These are phyloP conservation scores for Amphimallon solstitiale DNA, from an alignment of 2,888 invertebrate genomes.

Conservation along the genomic window DNA sequence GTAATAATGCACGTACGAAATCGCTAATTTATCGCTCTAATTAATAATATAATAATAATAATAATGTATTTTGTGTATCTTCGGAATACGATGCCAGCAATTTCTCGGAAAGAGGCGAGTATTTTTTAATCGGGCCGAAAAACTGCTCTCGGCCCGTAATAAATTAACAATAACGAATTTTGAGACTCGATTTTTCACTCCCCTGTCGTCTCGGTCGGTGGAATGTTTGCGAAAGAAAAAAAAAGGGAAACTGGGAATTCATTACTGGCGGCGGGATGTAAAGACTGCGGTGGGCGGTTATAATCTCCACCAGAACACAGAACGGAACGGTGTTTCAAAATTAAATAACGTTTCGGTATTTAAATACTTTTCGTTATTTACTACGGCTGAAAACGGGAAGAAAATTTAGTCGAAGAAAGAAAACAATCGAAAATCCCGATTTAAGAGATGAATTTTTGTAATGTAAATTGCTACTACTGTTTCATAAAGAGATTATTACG, in stretches of 20 bases:
- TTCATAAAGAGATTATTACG: no score
- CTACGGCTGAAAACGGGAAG: neutral
- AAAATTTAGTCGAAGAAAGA: neutral
- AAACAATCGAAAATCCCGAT: no score
- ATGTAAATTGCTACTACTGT: no score
- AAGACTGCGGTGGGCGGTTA: neutral
- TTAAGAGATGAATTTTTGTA: no score
- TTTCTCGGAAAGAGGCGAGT: neutral
- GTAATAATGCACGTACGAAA: constrained; percentile 22
- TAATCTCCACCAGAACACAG: neutral
- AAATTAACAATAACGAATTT: constrained; percentile 9
- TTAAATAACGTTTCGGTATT: constrained; percentile 4
- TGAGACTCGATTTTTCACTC: neutral
- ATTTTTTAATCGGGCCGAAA: constrained; percentile 2
- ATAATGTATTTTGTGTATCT: neutral
- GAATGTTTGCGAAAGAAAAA: neutral
- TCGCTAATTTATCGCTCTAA: constrained; percentile 23
- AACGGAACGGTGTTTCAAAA: constrained; percentile 1
- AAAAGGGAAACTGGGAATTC: neutral
- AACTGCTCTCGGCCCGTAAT: constrained; percentile 1
- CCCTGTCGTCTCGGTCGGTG: neutral
- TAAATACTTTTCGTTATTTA: neutral
- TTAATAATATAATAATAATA: constrained; percentile 24
- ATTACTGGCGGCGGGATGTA: neutral
- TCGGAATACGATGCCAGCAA: neutral